A percentile compares a stretch with the other conserved stretches of the same genome.
These are phyloP conservation scores for Perizoma affinitatum DNA, from an alignment of 2,888 invertebrate species.

Conservation along the genomic window DNA sequence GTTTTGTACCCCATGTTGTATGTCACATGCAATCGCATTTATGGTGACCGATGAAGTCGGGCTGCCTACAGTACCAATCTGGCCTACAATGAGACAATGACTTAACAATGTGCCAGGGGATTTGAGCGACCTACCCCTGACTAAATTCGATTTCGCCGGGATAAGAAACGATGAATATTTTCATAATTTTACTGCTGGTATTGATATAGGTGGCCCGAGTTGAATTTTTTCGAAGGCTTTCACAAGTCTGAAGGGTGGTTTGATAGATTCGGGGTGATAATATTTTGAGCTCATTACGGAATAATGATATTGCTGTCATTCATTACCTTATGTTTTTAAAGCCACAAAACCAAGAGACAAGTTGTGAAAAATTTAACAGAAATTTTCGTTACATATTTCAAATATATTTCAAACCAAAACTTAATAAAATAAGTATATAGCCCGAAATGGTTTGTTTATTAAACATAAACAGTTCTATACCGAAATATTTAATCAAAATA, in stretches of 20 bases:
- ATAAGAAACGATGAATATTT: slow-evolving; percentile 43
- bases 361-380: too few species aligned
- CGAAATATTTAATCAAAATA: background rate
- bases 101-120: slow-evolving; percentile 40
- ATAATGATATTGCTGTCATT: slow-evolving; percentile 2
- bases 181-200: slow-evolving; percentile 41
- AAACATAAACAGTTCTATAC: background rate
- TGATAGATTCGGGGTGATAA: slow-evolving; percentile 10
- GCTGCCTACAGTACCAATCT: too few species aligned
- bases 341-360: too few species aligned
- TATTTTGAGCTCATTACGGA: slow-evolving; percentile 17
- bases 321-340: background rate
- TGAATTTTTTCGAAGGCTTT: slow-evolving; percentile 30
- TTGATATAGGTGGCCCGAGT: slow-evolving; percentile 30
- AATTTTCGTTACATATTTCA: too few species aligned
- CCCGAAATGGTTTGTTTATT: background rate
- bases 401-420: too few species aligned
- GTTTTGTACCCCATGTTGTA: too few species aligned
- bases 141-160: slow-evolving; percentile 44
- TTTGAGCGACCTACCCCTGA: slow-evolving; percentile 34
- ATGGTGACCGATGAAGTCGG: too few species aligned
- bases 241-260: slow-evolving; percentile 10
- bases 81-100: slow-evolving; percentile 34
- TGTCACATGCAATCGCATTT: too few species aligned
- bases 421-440: too few species aligned